Conservation (phyloP, 2,113 vertebrate genomes). For the Calidris pugnax region DNA sequence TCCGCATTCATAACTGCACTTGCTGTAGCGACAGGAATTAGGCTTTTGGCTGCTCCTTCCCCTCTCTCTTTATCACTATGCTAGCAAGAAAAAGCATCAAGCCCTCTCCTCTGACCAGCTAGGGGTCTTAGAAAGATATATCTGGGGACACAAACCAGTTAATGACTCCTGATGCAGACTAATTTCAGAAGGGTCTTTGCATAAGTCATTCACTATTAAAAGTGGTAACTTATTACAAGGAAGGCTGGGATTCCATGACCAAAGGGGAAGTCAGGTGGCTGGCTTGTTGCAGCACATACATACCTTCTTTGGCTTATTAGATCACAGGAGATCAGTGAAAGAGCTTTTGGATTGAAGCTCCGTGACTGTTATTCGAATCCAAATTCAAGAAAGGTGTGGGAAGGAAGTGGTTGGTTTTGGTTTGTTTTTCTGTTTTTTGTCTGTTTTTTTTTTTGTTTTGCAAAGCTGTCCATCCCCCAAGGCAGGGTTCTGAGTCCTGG, state of each 20-base stretch:
- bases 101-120: not conserved
- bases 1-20: not conserved
- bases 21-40: not conserved
- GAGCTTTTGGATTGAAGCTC: not conserved
- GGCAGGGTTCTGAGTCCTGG: not conserved
- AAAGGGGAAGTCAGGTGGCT: not conserved
- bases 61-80: not conserved
- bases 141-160: not conserved
- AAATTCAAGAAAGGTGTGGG: not conserved
- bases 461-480: not conserved
- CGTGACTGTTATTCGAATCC: not conserved
- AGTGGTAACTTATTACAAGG: not conserved
- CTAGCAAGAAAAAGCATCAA: not conserved
- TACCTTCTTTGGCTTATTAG: not conserved
- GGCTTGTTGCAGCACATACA: not conserved
- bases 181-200: slow-evolving; percentile 7
- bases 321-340: not conserved
- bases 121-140: not conserved
- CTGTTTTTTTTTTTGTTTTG: too few relatives aligned
- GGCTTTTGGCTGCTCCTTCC: not conserved
- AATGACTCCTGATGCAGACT: not conserved
- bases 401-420: too few relatives aligned
- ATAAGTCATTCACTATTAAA: not conserved
- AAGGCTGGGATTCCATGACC: not conserved
- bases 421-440: too few relatives aligned